phyloP scores from a whole-genome alignment of 2,888 invertebrate genomes.

The Mesopsocus fuscifrons region DNA sequence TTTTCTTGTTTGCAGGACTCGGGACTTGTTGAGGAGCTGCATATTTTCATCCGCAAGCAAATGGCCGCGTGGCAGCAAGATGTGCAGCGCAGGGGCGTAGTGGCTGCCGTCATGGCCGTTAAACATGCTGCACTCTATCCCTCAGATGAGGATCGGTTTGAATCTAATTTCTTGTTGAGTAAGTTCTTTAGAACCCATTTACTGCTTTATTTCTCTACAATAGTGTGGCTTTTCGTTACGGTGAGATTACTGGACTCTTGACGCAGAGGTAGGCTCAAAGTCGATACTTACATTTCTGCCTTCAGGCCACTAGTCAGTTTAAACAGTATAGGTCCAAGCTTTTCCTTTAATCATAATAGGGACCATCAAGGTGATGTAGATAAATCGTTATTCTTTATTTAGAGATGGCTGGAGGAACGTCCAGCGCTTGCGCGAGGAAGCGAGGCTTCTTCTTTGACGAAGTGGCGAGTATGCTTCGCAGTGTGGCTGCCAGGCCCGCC shows the following conservation, averaged over 20 bases:
- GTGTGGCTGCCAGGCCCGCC: not conserved
- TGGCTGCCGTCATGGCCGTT: conserved; percentile 52
- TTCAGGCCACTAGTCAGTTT: too few relatives aligned
- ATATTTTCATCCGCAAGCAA: conserved; percentile 9
- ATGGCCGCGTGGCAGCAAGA: conserved; percentile 3
- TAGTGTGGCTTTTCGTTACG: too few relatives aligned
- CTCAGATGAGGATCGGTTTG: not conserved
- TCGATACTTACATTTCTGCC: too few relatives aligned
- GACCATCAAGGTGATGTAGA: too few relatives aligned
- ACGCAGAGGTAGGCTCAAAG: too few relatives aligned
- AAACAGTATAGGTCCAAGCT: too few relatives aligned
- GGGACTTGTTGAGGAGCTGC: not conserved
- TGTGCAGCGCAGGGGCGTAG: conserved; percentile 35
- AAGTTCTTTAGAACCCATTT: too few relatives aligned
- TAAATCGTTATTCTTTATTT: too few relatives aligned
- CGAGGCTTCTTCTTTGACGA: conserved; percentile 4
- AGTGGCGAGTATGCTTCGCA: not conserved
- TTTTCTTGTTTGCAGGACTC: conserved; percentile 17
- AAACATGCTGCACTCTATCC: conserved; percentile 29
- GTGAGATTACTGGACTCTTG: too few relatives aligned
- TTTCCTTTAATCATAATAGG: too few relatives aligned
- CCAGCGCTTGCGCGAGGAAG: not conserved
- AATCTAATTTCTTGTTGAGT: conserved; percentile 6
- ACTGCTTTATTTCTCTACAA: too few relatives aligned
- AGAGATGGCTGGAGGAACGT: not conserved